phyloP scores from a whole-genome alignment of 2,113 vertebrate genomes.

The Nansenia antarctica region DNA sequence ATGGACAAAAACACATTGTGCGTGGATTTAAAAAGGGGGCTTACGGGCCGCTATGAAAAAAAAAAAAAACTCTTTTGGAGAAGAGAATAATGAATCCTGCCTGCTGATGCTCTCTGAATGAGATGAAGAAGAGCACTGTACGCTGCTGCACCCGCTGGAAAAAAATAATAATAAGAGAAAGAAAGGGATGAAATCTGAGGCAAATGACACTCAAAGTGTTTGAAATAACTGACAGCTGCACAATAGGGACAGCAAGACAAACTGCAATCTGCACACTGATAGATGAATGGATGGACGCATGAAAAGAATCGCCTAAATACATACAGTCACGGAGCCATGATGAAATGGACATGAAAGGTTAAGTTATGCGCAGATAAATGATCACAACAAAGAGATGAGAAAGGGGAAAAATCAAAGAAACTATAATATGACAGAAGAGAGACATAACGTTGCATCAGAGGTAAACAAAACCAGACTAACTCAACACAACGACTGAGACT shows the following conservation, averaged over 20 bases:
- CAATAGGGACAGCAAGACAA: slow-evolving; percentile 67
- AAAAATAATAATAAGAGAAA: slow-evolving; percentile 17
- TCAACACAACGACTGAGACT: neutral
- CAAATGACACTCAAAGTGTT: slow-evolving; percentile 71
- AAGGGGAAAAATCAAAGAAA: slow-evolving; percentile 37
- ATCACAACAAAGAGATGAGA: slow-evolving; percentile 44
- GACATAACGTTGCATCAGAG: neutral
- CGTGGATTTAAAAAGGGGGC: slow-evolving; percentile 82
- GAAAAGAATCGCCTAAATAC: slow-evolving; percentile 59
- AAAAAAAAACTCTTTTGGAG: slow-evolving; percentile 34
- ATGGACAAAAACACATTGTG: slow-evolving; percentile 86
- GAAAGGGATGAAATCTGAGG: slow-evolving; percentile 67
- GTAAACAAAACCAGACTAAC: neutral
- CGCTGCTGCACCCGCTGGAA: slow-evolving; percentile 29
- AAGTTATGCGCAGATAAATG: slow-evolving; percentile 48
- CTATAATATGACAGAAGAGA: slow-evolving; percentile 2
- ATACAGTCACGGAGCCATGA: slow-evolving; percentile 64
- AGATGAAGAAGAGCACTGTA: slow-evolving; percentile 63
- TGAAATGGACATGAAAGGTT: slow-evolving; percentile 64
- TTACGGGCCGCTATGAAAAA: slow-evolving; percentile 82
- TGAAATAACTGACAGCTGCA: slow-evolving; percentile 70
- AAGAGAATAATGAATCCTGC: slow-evolving; percentile 79
- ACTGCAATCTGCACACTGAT: slow-evolving; percentile 59
- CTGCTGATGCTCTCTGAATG: slow-evolving; percentile 74
- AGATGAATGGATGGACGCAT: slow-evolving; percentile 56